Evolutionary conservation across 1,140 invertebrate genomes (phyloP).

Genomic region (Drosophila simulans): DNA sequence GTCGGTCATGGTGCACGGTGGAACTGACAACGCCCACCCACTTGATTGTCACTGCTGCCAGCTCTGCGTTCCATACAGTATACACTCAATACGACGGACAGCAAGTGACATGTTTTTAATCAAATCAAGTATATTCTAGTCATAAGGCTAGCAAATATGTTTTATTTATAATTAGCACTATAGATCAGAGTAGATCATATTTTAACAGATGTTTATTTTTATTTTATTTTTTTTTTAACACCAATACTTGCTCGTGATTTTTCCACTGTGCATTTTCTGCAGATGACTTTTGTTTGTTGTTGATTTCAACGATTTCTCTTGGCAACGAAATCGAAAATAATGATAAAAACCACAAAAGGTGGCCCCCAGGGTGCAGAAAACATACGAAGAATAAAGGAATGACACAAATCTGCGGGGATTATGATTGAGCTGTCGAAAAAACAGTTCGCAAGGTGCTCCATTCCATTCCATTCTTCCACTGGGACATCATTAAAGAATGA

Average conservation of each 20-base stretch:
- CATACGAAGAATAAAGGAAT: constrained; percentile 1
- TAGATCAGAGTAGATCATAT: too few relatives aligned
- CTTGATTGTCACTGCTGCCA: constrained; percentile 41
- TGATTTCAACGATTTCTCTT: constrained; percentile 13
- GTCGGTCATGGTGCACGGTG: constrained; percentile 62
- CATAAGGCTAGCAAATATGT: not conserved
- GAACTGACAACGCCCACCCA: constrained; percentile 55
- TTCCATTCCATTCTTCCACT: not conserved
- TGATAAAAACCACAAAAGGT: constrained; percentile 54
- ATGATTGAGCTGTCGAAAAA: constrained; percentile 32
- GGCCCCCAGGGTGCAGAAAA: constrained; percentile 12
- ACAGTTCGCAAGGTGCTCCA: constrained; percentile 6
- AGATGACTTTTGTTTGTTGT: constrained; percentile 16
- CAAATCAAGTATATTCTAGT: not conserved
- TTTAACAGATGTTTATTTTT: too few relatives aligned
- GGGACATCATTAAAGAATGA: not conserved
- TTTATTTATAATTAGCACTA: not conserved
- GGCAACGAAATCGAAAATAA: constrained; percentile 60
- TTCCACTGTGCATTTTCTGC: constrained; percentile 12
- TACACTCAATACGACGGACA: not conserved
- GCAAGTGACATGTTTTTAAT: not conserved
- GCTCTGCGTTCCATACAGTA: not conserved
- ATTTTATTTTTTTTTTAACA: not conserved
- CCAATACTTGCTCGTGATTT: not conserved
- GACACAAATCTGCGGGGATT: constrained; percentile 16